Evolutionary conservation across 2,113 vertebrate species (phyloP), one percentile per base, ranked within the genome.

Genomic region (Chamaetylas fuelleborni): DNA sequence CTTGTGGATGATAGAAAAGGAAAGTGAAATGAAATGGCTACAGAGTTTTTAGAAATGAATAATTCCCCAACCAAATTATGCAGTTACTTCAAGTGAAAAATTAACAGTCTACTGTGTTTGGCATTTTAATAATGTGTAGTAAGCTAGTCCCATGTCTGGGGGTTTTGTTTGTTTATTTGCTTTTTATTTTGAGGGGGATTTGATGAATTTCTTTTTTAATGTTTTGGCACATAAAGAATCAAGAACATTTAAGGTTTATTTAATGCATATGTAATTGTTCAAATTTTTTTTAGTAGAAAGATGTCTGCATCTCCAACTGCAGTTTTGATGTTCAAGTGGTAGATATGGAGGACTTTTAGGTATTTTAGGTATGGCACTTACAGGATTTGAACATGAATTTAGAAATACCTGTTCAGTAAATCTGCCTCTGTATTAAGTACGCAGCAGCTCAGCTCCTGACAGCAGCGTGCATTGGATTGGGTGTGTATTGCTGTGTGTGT

Each of bases 1-100:
- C 86, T 96, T 94, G 56, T 90, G 90, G 62, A 73, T 96, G 81
- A 88, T 57, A 88, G 94, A 86, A 91, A 97, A 95, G 92, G 94
- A 95, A 97, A 97, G 93, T 92, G 85, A 96, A 97, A 97, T 92
- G 87, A 95, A 96, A 96, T 91, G 91, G 95, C 96, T 96, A 86
- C 91, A 73, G 89, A 90, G 54, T 93, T 95, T 85, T 88, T 87
- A 83, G 93, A 92, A 90, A 88, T 92, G 96, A 97, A 74, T 97
- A 96, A 96, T 97, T 98, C 92, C 70, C 88, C 58, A 82, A 79
- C 88, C 81, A 93, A 96, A 85, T 66, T 84, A 72, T 26, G 43
- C 24, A 67, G 86, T 97, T 96, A 97, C 81, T 97, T 92, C 94
- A 93, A 90, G 96, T 97, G 97, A 98, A 97, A 98, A 97, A 97